Base-by-base conservation (phyloP, 2,113 vertebrate species). In the Telmatochromis sp. region DNA sequence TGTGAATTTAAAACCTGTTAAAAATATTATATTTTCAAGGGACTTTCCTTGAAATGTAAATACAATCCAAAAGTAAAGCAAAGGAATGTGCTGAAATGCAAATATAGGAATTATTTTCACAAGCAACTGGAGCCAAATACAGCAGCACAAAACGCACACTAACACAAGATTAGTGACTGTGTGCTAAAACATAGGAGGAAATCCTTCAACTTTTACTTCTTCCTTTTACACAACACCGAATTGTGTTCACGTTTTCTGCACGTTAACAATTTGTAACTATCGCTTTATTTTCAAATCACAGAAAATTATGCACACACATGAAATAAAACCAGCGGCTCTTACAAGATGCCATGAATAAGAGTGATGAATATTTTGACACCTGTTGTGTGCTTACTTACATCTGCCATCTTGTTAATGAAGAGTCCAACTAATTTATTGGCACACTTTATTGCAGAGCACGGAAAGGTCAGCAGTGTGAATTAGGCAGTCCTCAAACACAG, bases 381-480 rank as follows among this genome's bases (percentile, higher is more conserved):
- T 82, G 87, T 4, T 8, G 7, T 80, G n/a, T 9, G 40, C 28
- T 87, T 63, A 80, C 4, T 89, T 21, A 65, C 82, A 40, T 40
- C 55, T 80, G 71, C 3, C 33, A 57, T 23, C 40, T 55, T 55
- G 45, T 83, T 68, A 11, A 11, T 10, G 33, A 17, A 6, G 5
- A 9, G 21, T 78, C 45, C 12, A 83, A n/a, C 71, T 85, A 35
- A 68, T 85, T 85, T 83, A 71, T 90, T 17, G 4, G 57, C 15
- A 51, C 28, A 55, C 15, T 83, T 84, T 82, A 86, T 91, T 90
- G 87, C 35, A 81, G 65, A 80, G 47, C 21, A 82, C 60, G 45
- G 90, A 93, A 93, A 91, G 87, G 90, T 90, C 93, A 94, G 90
- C 85, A 93, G 31, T 63, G 40, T 37, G 10, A 90, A 82, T 83